Evolutionary conservation across 2,113 vertebrate species (phyloP).

Genomic region (Plestiodon gilberti): DNA sequence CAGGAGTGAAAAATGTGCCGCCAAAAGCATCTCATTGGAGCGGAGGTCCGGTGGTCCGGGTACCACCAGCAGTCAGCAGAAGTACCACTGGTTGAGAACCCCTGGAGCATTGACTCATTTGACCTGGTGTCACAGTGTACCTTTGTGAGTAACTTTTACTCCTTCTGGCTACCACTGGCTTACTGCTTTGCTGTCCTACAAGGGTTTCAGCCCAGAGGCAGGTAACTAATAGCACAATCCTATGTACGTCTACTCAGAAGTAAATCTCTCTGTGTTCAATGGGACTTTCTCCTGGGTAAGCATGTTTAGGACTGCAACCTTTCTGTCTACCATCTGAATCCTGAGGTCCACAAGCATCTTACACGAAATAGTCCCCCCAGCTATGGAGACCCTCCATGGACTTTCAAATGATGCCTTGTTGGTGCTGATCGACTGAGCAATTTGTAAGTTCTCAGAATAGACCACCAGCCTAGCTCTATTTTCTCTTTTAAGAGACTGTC

Average conservation of each 20-base stretch:
- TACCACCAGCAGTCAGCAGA: too few relatives aligned
- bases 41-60: too few relatives aligned
- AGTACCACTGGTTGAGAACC: too few relatives aligned
- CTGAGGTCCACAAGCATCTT: not conserved
- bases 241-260: too few relatives aligned
- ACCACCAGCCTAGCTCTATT: not conserved
- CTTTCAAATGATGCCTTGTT: not conserved
- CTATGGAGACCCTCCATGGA: not conserved
- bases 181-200: not conserved
- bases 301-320: too few relatives aligned
- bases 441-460: not conserved
- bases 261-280: too few relatives aligned
- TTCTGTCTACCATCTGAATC: not conserved
- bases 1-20: too few relatives aligned
- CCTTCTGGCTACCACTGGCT: not conserved
- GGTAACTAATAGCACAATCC: not conserved
- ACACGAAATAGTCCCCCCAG: not conserved
- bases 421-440: not conserved
- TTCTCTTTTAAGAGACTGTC: not conserved
- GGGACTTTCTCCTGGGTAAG: too few relatives aligned
- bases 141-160: not conserved
- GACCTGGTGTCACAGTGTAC: not conserved
- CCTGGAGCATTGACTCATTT: not conserved
- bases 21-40: too few relatives aligned
- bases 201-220: not conserved